These are phyloP conservation scores for Palythoa grandiflora DNA, from an alignment of 92 coral and sea anemone species.

Conservation along the genomic window DNA sequence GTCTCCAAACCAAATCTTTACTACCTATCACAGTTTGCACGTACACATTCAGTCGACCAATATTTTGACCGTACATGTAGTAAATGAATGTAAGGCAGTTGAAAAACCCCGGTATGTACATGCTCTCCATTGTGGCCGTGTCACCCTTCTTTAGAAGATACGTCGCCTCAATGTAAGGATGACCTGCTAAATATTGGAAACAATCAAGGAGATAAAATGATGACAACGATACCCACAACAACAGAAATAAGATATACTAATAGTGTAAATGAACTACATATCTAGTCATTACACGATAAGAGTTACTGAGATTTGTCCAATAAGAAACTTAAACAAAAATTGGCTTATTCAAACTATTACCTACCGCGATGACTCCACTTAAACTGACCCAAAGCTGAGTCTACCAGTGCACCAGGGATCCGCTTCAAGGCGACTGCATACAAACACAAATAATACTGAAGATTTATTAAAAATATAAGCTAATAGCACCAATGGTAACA, in stretches of 20 bases:
- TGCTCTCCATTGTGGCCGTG: conserved; percentile 5
- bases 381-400: conserved; percentile 5
- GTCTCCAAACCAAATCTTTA: conserved; percentile 24
- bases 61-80: conserved; percentile 37
- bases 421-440: background rate
- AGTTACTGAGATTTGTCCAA: no score
- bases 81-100: conserved; percentile 40
- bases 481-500: no score
- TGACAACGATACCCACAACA: no score
- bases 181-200: background rate
- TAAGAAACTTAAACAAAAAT: no score
- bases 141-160: conserved; percentile 25
- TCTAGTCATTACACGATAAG: no score
- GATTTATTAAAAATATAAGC: background rate
- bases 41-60: conserved; percentile 41
- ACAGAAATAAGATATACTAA: no score
- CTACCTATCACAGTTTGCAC: background rate
- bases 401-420: conserved; percentile 18
- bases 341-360: no score
- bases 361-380: background rate
- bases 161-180: conserved; percentile 28
- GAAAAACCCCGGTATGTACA: conserved; percentile 15
- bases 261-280: no score
- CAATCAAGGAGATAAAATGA: no score
- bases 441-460: background rate